Percentiles rank a stretch among this genome's conserved stretches.
Evolutionary conservation across 2,888 invertebrate species (phyloP).

Genomic region (Pogonocherus hispidulus): DNA sequence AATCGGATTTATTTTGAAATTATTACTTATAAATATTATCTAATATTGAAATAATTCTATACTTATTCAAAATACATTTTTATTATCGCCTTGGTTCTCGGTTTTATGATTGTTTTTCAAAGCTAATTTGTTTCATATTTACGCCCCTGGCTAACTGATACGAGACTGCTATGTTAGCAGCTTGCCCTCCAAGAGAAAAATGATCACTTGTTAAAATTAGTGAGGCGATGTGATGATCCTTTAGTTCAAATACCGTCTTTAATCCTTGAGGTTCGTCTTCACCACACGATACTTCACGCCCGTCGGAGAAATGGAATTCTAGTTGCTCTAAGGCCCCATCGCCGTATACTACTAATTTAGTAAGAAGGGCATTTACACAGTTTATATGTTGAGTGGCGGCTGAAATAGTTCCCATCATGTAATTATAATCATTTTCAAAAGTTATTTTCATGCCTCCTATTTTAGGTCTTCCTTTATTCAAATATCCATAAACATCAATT

Average conservation of each 20-base stretch:
- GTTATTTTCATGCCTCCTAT: conserved; percentile 21
- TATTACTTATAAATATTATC: too few relatives aligned
- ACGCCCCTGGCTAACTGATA: too few relatives aligned
- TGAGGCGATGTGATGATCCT: conserved; percentile 14
- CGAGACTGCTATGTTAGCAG: conserved; percentile 11
- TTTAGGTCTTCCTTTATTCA: conserved; percentile 9
- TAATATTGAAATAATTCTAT: too few relatives aligned
- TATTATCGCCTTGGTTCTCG: too few relatives aligned
- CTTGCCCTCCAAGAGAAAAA: conserved; percentile 2
- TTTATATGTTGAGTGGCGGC: neutral
- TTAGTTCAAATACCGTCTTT: conserved; percentile 1
- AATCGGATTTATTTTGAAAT: too few relatives aligned
- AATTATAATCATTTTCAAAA: neutral
- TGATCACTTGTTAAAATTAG: conserved; percentile 1
- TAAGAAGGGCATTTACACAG: conserved; percentile 5
- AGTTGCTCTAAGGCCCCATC: conserved; percentile 1
- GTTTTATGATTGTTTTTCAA: too few relatives aligned
- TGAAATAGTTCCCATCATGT: conserved; percentile 2
- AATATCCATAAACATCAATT: too few relatives aligned
- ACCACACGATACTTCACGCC: neutral
- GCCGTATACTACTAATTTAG: neutral
- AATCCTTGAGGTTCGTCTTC: too few relatives aligned
- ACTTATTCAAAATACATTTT: too few relatives aligned
- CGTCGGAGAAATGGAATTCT: conserved; percentile 9
- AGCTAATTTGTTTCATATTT: too few relatives aligned